phyloP scores from a whole-genome alignment of 2,113 vertebrate species.

The Gallinago paraguaiae region DNA sequence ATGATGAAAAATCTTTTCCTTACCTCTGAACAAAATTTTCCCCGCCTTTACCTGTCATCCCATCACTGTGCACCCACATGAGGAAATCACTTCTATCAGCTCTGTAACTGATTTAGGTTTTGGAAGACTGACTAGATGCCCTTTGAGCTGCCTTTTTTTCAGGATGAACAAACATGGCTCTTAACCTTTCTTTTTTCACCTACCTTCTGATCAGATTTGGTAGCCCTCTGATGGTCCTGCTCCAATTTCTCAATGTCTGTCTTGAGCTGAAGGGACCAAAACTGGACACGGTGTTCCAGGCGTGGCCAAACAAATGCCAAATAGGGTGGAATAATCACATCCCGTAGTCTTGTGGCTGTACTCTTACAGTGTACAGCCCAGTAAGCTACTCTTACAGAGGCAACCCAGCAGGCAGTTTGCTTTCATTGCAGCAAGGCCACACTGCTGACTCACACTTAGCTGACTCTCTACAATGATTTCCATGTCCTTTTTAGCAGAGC shows the following conservation, averaged over 20 bases:
- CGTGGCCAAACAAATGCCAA: not conserved
- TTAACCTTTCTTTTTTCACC: not conserved
- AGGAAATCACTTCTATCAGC: not conserved
- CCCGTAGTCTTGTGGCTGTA: not conserved
- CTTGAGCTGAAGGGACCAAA: not conserved
- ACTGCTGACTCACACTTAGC: not conserved
- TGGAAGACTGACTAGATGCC: not conserved
- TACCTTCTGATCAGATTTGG: not conserved
- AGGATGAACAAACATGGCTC: not conserved
- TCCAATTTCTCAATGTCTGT: not conserved
- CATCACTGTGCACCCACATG: not conserved
- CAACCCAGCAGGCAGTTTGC: not conserved
- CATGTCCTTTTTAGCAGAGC: not conserved
- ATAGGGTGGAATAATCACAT: not conserved
- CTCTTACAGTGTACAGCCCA: not conserved
- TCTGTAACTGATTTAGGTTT: not conserved
- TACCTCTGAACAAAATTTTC: not conserved
- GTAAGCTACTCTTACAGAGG: not conserved
- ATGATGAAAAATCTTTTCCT: not conserved
- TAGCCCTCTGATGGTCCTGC: not conserved
- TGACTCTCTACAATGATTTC: not conserved
- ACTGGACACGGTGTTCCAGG: not conserved
- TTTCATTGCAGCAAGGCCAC: not conserved
- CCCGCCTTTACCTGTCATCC: not conserved
- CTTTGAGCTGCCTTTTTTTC: not conserved